Evolutionary conservation across 1,140 invertebrate species (phyloP).

Genomic region (Brachionus manjavacas): DNA sequence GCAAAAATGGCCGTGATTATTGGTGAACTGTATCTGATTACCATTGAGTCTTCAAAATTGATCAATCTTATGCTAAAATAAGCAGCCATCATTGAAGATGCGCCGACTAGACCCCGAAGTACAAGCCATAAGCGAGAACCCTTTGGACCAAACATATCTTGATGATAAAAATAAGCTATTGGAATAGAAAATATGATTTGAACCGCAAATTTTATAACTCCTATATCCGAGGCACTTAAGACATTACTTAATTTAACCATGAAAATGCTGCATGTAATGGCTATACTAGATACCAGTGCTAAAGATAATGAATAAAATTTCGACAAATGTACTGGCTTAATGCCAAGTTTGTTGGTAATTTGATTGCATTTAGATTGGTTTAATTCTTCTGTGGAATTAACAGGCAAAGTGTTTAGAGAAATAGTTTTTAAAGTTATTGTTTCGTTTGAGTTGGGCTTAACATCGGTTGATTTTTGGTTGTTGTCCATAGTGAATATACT

Average conservation of each 20-base stretch:
- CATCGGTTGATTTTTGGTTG: background rate
- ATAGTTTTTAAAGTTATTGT: constrained; percentile 20
- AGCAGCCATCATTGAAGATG: background rate
- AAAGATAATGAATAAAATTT: constrained; percentile 7
- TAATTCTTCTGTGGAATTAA: background rate
- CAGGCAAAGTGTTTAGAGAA: constrained; percentile 1
- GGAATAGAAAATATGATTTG: constrained; percentile 34
- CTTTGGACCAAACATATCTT: constrained; percentile 33
- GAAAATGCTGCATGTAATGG: constrained; percentile 38
- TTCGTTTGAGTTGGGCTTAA: background rate
- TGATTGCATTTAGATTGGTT: background rate
- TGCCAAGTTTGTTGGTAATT: background rate
- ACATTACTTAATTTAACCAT: constrained; percentile 20
- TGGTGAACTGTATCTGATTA: constrained; percentile 38
- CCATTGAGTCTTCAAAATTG: constrained; percentile 30
- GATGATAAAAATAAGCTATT: constrained; percentile 26
- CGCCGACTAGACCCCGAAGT: background rate
- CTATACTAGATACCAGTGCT: background rate
- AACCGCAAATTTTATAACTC: background rate
- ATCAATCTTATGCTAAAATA: constrained; percentile 33
- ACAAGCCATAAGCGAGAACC: constrained; percentile 12
- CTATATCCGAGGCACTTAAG: constrained; percentile 23
- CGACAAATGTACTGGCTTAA: background rate
- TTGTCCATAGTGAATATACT: background rate
- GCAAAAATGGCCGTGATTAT: constrained; percentile 37